These are phyloP conservation scores for Acromyrmex heyeri DNA, from an alignment of 1,140 invertebrate genomes.

Conservation along the genomic window DNA sequence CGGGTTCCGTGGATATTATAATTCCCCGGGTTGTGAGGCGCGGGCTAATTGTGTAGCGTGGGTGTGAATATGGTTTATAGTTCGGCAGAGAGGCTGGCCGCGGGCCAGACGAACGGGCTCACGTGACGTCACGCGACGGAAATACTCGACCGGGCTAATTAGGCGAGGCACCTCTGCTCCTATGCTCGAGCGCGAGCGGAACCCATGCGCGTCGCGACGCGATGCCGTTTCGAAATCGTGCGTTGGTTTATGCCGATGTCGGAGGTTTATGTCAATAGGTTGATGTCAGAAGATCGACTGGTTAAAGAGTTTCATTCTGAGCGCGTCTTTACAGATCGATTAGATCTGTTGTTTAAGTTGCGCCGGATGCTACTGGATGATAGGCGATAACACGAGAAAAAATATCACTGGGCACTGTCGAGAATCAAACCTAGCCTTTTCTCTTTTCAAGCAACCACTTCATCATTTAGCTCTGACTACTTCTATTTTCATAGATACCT, in stretches of 20 bases:
- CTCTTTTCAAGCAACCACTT: too few species aligned
- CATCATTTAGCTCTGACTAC: too few species aligned
- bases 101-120: conserved; percentile 85
- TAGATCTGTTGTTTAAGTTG: background rate
- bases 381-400: too few species aligned
- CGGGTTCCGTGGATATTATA: conserved; percentile 79
- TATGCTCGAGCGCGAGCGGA: conserved; percentile 83
- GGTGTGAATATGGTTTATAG: conserved; percentile 86
- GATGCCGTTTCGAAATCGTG: background rate
- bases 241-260: background rate
- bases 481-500: too few species aligned
- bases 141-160: conserved; percentile 86
- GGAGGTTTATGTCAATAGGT: background rate
- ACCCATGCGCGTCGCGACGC: conserved; percentile 81
- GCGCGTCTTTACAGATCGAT: background rate
- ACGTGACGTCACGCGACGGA: conserved; percentile 86
- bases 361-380: background rate
- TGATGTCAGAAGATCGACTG: background rate
- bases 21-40: conserved; percentile 78
- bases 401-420: too few species aligned
- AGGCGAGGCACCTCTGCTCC: conserved; percentile 83
- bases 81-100: conserved; percentile 85
- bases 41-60: conserved; percentile 86
- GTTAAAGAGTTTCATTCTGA: background rate
- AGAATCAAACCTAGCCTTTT: too few species aligned